phyloP scores from a whole-genome alignment of 2,888 invertebrate species.

The Ceramica pisi region DNA sequence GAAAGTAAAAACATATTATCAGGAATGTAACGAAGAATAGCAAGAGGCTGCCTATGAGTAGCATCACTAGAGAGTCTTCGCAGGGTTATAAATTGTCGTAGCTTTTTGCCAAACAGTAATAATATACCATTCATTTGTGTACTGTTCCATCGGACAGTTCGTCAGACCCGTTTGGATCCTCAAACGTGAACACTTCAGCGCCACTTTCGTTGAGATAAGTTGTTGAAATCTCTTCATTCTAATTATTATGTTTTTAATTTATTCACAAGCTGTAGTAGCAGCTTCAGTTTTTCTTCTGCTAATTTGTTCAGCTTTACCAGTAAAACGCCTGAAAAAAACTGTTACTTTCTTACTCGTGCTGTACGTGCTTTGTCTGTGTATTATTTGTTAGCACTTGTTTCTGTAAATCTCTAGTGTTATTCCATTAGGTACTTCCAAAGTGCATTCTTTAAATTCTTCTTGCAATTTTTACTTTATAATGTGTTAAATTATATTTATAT shows the following conservation, averaged over 20 bases:
- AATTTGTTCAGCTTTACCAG: not conserved
- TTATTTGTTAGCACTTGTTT: too few species aligned
- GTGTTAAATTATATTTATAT: too few species aligned
- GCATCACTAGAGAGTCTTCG: conserved; percentile 46
- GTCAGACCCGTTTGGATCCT: conserved; percentile 4
- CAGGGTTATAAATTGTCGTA: conserved; percentile 63
- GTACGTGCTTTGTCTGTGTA: too few species aligned
- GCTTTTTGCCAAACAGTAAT: conserved; percentile 25
- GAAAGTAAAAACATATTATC: conserved; percentile 46
- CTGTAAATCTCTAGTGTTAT: too few species aligned
- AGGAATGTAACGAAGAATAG: conserved; percentile 55
- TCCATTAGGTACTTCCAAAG: too few species aligned
- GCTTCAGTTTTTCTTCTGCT: not conserved
- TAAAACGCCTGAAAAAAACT: conserved; percentile 32
- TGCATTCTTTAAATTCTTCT: too few species aligned
- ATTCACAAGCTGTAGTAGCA: not conserved
- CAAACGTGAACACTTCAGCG: not conserved
- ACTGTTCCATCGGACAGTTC: conserved; percentile 7
- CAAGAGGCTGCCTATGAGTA: conserved; percentile 56
- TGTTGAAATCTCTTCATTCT: not conserved
- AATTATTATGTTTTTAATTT: not conserved
- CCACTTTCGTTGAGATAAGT: conserved; percentile 10
- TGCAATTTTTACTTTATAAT: too few species aligned
- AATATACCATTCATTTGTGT: too few species aligned
- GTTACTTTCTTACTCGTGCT: not conserved